These are phyloP conservation scores for Actinemys pallida DNA, from an alignment of 2,113 vertebrate species.

Conservation along the genomic window DNA sequence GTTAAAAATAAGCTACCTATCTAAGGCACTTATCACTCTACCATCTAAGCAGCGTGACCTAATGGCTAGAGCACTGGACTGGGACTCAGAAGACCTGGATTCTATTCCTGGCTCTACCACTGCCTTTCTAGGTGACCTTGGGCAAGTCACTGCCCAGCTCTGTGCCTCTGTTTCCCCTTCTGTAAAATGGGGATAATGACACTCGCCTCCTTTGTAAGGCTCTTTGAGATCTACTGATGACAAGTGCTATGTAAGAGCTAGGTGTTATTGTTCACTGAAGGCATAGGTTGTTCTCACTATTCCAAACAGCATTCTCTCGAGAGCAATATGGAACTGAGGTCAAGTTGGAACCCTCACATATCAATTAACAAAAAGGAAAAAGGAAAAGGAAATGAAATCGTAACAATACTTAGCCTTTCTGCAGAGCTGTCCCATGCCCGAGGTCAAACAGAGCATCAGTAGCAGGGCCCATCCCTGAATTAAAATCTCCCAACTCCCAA, in stretches of 20 bases:
- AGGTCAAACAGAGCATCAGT: not conserved
- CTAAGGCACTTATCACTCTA: not conserved
- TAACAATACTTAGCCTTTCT: not conserved
- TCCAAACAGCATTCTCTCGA: not conserved
- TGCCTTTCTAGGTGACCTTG: not conserved
- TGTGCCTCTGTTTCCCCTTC: not conserved
- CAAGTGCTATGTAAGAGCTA: not conserved
- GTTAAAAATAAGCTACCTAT: not conserved
- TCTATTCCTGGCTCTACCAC: not conserved
- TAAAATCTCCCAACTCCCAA: not conserved
- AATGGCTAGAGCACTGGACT: not conserved
- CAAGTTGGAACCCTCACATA: not conserved
- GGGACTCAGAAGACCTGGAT: not conserved
- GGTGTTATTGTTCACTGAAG: not conserved
- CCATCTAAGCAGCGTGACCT: not conserved
- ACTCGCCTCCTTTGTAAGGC: not conserved
- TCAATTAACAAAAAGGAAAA: not conserved
- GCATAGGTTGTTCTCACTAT: not conserved
- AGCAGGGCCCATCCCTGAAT: not conserved
- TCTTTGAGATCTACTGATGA: not conserved
- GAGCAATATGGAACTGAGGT: not conserved
- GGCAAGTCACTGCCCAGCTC: not conserved
- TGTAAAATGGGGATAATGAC: not conserved
- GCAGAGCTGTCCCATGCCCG: not conserved
- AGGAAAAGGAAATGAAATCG: rapidly evolving